Evolutionary conservation across 2,113 vertebrate genomes (phyloP), one percentile per base, ranked within the genome.

Genomic region (Indicator indicator): DNA sequence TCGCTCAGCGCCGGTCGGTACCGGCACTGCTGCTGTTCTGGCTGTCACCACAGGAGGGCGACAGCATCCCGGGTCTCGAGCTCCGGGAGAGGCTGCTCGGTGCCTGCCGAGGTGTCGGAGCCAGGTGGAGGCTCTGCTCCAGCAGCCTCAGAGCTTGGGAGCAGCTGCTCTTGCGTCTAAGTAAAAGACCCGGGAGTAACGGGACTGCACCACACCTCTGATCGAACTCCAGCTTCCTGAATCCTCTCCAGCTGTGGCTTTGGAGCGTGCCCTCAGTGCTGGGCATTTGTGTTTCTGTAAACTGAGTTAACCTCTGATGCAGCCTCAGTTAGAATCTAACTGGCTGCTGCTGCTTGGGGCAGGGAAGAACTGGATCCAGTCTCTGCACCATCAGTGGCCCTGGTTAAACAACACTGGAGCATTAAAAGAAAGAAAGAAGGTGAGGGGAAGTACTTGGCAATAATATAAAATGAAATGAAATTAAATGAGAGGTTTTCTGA

Each of bases 191-290:
- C 56, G 10, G 72, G 21, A 28, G n/a, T 3, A 11, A 15, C 1
- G 2, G 0, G 1, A n/a, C 3, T 10, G 68, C 44, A 15, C 20
- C 38, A 10, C 72, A 84, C 52, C 8, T 3, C 19, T 5, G 72
- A 52, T 6, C 40, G n/a, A 87, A 63, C 12, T 19, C 48, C 11
- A 54, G 52, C 7, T 27, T 59, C 46, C 11, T 26, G 4, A 20
- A 27, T 48, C 50, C 16, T 60, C 10, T 21, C 55, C 52, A 54
- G 30, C 40, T 50, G 65, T 46, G 58, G 12, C 11, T 48, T 33
- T 32, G 27, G 28, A 19, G 11, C 28, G 0, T 6, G 13, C 19
- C 17, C 60, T 71, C 83, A 38, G 11, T 15, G 5, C 3, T 6
- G 6, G 12, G 67, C 33, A 1, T 48, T 72, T n/a, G 33, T 33